Conservation (phyloP, 2,113 vertebrate species). For the Australoheros scitulus region DNA sequence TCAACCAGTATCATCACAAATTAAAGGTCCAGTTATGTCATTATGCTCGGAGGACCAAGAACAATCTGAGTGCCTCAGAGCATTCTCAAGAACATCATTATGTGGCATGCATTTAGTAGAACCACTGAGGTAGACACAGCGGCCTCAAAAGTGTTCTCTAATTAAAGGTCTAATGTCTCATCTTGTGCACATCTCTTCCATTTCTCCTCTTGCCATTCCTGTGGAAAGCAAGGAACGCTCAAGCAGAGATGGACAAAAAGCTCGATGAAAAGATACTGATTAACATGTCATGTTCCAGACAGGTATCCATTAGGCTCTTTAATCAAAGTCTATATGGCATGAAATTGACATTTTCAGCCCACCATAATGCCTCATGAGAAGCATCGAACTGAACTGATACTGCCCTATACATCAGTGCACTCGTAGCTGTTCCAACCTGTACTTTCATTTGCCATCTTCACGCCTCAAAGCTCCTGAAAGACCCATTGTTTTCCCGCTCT, state of each 20-base stretch:
- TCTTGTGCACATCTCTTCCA: conserved; percentile 54
- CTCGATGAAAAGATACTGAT: conserved; percentile 74
- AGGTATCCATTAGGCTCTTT: conserved; percentile 78
- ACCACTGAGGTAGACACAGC: conserved; percentile 45
- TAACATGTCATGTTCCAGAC: conserved; percentile 77
- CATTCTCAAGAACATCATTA: conserved; percentile 45
- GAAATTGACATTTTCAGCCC: conserved; percentile 81
- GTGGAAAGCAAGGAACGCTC: conserved; percentile 43
- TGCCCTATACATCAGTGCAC: conserved; percentile 44
- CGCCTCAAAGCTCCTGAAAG: conserved; percentile 35
- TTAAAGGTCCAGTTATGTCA: conserved; percentile 36
- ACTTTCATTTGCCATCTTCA: conserved; percentile 51
- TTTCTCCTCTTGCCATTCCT: conserved; percentile 40
- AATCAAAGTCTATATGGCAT: conserved; percentile 78
- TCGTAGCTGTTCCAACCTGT: conserved; percentile 35
- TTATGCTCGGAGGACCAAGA: conserved; percentile 39
- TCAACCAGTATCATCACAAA: conserved; percentile 38
- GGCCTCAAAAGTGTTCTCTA: conserved; percentile 47
- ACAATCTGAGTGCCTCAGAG: conserved; percentile 36
- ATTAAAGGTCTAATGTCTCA: conserved; percentile 69
- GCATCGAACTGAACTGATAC: conserved; percentile 55
- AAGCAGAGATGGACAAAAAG: conserved; percentile 67
- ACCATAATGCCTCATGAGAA: conserved; percentile 31
- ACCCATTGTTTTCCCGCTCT: conserved; percentile 27
- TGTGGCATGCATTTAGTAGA: conserved; percentile 43